Evolutionary conservation across 2,113 vertebrate genomes (phyloP), one percentile per base, ranked within the genome.

Genomic region (Sebastes schlegelii): DNA sequence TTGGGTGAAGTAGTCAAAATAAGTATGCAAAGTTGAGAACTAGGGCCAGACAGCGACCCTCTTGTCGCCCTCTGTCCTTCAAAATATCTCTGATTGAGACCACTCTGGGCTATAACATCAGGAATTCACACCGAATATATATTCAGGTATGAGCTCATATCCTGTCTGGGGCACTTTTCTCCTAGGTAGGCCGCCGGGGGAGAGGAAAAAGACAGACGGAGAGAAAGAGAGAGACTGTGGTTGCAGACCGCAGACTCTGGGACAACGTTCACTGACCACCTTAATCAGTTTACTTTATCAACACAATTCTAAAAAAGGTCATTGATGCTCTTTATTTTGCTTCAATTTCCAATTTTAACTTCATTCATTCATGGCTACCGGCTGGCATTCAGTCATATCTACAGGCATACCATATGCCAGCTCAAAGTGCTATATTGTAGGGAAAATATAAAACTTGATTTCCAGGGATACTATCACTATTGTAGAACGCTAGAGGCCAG

Each of bases 111-210:
- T 58, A 52, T 79, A 87, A 87, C 64, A 46, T 88, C 84, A 85
- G 83, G 75, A 64, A 86, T 83, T 87, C 68, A 84, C 48, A 5
- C 82, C 61, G 74, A 83, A 82, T 83, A 73, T 77, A 86, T 86
- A 90, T 87, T 85, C 77, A 84, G 89, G 61, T 72, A 94, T 95
- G 92, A 95, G 92, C 91, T 94, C 89, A 95, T 93, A 91, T 95
- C 92, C 94, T 94, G 92, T 94, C 92, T 94, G 90, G 86, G 84
- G 80, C 51, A 85, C 72, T 88, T 86, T 86, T 89, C 86, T 88
- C 81, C 61, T 34, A 82, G 74, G 81, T 91, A 86, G 86, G 78
- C 69, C 72, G 43, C 34, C 8, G 8, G 21, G 75, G 74, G 77
- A 79, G 85, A 84, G 69, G 77, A 84, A 86, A 82, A 87, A 91